Percentiles rank a stretch among this genome's conserved stretches.
phyloP scores from a whole-genome alignment of 2,888 invertebrate genomes.

The Eupsilia transversa region DNA sequence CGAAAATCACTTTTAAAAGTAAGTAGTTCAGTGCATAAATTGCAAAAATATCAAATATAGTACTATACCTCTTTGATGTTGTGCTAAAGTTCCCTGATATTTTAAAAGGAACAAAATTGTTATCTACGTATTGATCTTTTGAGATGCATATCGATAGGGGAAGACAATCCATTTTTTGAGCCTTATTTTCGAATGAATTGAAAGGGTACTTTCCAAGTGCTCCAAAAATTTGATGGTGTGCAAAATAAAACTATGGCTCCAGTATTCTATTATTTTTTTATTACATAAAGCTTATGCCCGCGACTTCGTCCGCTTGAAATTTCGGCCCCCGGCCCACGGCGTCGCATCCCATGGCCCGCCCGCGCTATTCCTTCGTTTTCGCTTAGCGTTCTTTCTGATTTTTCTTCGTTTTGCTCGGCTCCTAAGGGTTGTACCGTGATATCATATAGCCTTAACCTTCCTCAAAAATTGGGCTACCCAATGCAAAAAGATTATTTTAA shows the following conservation, averaged over 20 bases:
- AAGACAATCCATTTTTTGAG: neutral
- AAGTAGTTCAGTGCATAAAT: neutral
- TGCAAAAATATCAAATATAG: neutral
- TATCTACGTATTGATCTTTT: neutral
- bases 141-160: neutral
- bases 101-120: neutral
- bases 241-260: neutral
- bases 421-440: too few species aligned
- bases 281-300: too few species aligned
- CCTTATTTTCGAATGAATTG: neutral
- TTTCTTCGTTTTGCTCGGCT: too few species aligned
- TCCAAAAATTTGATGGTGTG: neutral
- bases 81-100: neutral
- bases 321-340: too few species aligned
- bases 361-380: too few species aligned
- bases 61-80: neutral
- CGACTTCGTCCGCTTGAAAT: too few species aligned
- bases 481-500: too few species aligned
- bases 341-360: too few species aligned
- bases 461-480: too few species aligned
- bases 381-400: too few species aligned
- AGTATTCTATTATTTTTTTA: neutral
- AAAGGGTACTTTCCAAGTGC: neutral
- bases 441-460: too few species aligned
- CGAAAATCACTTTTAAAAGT: neutral